Percentiles rank a stretch among this genome's conserved stretches.
phyloP scores from a whole-genome alignment of 2,113 vertebrate genomes.

The Equus przewalskii region DNA sequence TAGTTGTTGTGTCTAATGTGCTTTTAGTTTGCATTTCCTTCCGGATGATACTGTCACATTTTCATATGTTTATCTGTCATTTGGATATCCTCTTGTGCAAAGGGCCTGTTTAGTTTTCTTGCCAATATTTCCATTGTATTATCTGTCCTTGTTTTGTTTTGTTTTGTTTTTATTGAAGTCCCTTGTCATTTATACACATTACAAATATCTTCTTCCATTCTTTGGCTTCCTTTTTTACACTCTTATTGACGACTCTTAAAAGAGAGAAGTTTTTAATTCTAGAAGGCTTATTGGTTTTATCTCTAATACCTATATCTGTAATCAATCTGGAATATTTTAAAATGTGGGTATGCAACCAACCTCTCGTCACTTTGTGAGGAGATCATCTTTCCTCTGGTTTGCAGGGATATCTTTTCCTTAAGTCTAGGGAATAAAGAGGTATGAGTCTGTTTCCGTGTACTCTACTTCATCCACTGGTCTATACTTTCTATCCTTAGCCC shows the following conservation, averaged over 20 bases:
- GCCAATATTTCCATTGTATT: background rate
- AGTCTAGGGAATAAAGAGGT: background rate
- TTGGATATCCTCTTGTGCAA: background rate
- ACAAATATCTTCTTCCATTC: background rate
- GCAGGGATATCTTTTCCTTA: background rate
- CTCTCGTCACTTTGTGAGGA: background rate
- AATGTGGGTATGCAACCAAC: background rate
- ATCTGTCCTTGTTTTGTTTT: background rate
- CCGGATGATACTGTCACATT: background rate
- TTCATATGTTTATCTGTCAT: background rate
- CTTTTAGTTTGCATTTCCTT: background rate
- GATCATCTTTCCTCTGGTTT: background rate
- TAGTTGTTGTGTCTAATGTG: background rate
- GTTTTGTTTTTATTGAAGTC: background rate
- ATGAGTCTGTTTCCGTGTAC: background rate
- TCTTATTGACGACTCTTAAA: background rate
- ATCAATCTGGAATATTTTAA: background rate
- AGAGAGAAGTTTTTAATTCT: background rate
- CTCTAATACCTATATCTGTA: background rate
- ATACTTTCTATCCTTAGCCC: background rate
- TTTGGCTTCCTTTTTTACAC: background rate
- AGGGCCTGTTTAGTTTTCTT: background rate
- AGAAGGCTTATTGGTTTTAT: background rate
- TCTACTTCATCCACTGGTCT: background rate
- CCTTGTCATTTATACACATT: background rate